These are phyloP conservation scores for Lepus americanus DNA, from an alignment of 2,113 vertebrate species.

Conservation along the genomic window DNA sequence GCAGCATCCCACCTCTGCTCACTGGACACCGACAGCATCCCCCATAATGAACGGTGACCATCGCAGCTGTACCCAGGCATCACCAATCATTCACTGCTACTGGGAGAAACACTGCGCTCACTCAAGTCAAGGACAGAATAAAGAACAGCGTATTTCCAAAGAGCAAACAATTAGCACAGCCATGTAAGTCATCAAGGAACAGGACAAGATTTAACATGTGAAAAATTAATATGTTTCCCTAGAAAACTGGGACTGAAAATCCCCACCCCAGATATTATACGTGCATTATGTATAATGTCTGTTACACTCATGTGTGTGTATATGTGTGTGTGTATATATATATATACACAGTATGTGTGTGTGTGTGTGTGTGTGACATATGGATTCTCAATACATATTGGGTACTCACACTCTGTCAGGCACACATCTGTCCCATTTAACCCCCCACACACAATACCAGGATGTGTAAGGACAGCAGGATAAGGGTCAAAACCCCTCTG, in stretches of 20 bases:
- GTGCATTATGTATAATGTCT: not conserved
- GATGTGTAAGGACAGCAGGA: not conserved
- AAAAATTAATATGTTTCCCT: not conserved
- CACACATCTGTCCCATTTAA: rapidly evolving
- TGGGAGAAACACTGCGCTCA: not conserved
- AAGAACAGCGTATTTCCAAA: not conserved
- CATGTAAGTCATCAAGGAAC: not conserved
- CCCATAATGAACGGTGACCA: rapidly evolving
- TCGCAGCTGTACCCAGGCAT: not conserved
- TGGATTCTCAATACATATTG: too few species aligned
- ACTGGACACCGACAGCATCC: not conserved
- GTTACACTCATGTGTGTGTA: too few species aligned
- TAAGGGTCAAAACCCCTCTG: not conserved
- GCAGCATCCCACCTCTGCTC: not conserved
- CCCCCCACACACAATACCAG: rapidly evolving
- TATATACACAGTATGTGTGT: not conserved
- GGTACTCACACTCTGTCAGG: too few species aligned
- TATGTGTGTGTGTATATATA: not conserved
- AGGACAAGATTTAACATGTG: not conserved
- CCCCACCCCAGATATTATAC: not conserved
- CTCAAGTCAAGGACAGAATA: not conserved
- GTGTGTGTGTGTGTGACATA: too few species aligned
- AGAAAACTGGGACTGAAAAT: not conserved
- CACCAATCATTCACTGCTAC: too few species aligned
- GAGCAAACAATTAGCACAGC: not conserved